Conservation (phyloP, 2,113 vertebrate species). For the Grallaria varia region DNA sequence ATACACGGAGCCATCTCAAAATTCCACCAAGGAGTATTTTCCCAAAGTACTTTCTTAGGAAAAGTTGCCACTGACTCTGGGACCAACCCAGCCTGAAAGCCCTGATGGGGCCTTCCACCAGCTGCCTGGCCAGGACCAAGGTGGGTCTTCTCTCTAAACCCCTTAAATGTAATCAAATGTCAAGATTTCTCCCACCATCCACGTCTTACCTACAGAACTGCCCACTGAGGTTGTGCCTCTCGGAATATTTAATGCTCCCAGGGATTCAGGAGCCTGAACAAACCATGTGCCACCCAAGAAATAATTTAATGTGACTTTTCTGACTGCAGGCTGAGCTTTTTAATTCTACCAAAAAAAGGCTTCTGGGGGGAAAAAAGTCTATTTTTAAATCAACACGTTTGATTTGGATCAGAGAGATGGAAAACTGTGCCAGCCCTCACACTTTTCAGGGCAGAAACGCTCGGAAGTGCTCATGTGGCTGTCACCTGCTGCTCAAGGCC, state of each 20-base stretch:
- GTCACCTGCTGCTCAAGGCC: background rate
- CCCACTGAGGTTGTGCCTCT: background rate
- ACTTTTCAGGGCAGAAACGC: background rate
- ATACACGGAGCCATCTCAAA: background rate
- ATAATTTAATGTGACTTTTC: background rate
- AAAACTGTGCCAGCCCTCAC: background rate
- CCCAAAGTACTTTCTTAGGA: accelerated
- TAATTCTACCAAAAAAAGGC: background rate
- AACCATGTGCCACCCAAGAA: background rate
- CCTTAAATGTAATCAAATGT: background rate
- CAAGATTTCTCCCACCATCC: background rate
- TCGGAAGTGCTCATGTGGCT: background rate
- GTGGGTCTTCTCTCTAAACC: background rate
- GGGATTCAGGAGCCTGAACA: background rate
- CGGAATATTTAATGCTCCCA: background rate
- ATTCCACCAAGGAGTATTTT: background rate
- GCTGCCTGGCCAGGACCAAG: background rate
- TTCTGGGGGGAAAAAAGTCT: background rate
- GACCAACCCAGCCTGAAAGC: background rate
- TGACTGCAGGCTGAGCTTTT: background rate
- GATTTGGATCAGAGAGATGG: background rate
- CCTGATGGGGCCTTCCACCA: background rate
- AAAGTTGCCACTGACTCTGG: background rate
- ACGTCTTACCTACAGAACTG: background rate
- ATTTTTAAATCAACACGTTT: background rate